phyloP scores from a whole-genome alignment of 2,797 vertebrate genomes.

The Microctenopoma steveboyesi region DNA sequence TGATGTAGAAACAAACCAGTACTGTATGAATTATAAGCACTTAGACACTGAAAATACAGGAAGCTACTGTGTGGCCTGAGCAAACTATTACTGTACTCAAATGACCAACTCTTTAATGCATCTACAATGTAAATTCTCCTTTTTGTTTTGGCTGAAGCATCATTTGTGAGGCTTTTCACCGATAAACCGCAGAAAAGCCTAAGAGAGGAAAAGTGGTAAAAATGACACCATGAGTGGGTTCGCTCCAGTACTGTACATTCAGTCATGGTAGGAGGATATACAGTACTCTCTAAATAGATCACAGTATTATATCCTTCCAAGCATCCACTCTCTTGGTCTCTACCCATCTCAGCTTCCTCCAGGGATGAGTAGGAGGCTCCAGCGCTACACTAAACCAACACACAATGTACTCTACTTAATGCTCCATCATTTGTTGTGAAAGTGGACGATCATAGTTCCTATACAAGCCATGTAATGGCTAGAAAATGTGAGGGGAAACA shows the following conservation, averaged over 20 bases:
- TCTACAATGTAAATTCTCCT: background rate
- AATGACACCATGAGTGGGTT: slow-evolving; percentile 20
- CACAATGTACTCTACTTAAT: slow-evolving; percentile 45
- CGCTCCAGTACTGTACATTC: slow-evolving; percentile 31
- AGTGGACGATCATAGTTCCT: slow-evolving; percentile 26
- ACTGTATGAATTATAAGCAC: too few relatives aligned
- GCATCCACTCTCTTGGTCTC: slow-evolving; percentile 26
- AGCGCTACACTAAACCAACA: slow-evolving; percentile 35
- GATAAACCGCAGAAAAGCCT: background rate
- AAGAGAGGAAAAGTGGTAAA: slow-evolving; percentile 3
- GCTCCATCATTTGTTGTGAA: slow-evolving; percentile 48
- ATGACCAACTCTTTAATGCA: background rate
- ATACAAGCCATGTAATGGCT: slow-evolving; percentile 10
- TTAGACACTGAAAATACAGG: too few relatives aligned
- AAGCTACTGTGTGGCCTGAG: too few relatives aligned
- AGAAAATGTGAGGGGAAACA: background rate
- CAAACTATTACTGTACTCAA: too few relatives aligned
- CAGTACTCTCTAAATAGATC: slow-evolving; percentile 45
- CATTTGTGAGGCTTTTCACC: too few relatives aligned
- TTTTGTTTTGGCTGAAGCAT: too few relatives aligned
- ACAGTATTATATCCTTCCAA: slow-evolving; percentile 35
- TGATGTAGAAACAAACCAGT: too few relatives aligned
- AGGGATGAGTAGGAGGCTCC: slow-evolving; percentile 65
- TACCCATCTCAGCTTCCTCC: slow-evolving; percentile 39
- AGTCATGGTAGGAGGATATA: slow-evolving; percentile 29